Percentiles rank a stretch among this genome's conserved stretches.
These are phyloP conservation scores for Montipora sp. DNA, from an alignment of 64 coral and sea anemone genomes.

Conservation along the genomic window DNA sequence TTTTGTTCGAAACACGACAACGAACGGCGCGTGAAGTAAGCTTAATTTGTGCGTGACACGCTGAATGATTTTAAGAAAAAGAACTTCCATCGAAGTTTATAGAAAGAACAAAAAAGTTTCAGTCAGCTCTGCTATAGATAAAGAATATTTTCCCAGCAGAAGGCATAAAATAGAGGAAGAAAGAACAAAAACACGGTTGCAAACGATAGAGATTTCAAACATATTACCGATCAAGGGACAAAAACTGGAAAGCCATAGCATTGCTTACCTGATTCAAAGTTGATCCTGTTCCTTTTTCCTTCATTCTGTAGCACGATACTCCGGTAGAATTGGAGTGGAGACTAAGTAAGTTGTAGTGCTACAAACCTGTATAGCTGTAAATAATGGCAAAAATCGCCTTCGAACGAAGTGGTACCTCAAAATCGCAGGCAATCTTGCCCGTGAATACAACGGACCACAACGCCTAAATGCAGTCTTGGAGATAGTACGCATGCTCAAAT, in stretches of 20 bases:
- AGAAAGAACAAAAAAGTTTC: slow-evolving; percentile 38
- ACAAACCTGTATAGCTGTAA: neutral
- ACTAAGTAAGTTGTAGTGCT: neutral
- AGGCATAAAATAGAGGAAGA: neutral
- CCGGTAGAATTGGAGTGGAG: neutral
- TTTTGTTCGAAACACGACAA: neutral
- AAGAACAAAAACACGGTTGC: neutral
- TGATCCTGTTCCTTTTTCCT: slow-evolving; percentile 7
- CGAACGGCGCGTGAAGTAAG: too few species aligned
- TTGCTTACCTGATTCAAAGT: slow-evolving; percentile 27
- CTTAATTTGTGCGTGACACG: slow-evolving; percentile 29
- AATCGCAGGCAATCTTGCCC: neutral
- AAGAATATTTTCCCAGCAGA: neutral
- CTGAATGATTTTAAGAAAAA: slow-evolving; percentile 1
- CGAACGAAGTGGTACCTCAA: neutral
- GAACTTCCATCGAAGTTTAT: slow-evolving; percentile 9
- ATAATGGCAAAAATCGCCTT: slow-evolving; percentile 33
- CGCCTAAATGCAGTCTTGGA: slow-evolving; percentile 4
- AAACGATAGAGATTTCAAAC: neutral
- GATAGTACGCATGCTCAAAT: slow-evolving; percentile 13
- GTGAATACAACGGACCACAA: slow-evolving; percentile 20
- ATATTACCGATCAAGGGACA: neutral
- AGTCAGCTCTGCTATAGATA: neutral
- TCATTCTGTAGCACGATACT: slow-evolving; percentile 14
- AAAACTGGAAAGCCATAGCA: neutral